Evolutionary conservation across 2,797 vertebrate genomes (phyloP).

Genomic region (Enteromius fasciolatus): DNA sequence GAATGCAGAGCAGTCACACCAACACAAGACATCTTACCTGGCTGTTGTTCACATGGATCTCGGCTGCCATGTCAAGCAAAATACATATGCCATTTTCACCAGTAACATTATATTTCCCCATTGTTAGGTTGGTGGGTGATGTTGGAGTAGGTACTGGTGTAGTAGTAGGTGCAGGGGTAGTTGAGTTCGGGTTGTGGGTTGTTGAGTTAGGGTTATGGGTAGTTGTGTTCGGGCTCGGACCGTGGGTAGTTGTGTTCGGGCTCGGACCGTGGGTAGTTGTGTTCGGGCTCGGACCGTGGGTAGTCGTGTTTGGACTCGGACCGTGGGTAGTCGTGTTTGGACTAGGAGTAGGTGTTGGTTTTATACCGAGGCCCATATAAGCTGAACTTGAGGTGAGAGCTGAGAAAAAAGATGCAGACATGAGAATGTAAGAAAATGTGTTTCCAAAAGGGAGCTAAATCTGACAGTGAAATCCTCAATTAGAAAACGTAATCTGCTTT

Average conservation of each 20-base stretch:
- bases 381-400: slow-evolving; percentile 2
- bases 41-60: slow-evolving; percentile 63
- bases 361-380: too few relatives aligned
- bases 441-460: neutral
- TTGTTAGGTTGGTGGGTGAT: slow-evolving; percentile 42
- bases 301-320: accelerated
- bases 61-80: slow-evolving; percentile 62
- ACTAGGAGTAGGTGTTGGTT: neutral
- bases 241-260: neutral
- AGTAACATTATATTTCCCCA: slow-evolving; percentile 65
- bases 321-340: accelerated
- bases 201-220: neutral
- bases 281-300: accelerated
- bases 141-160: slow-evolving; percentile 58
- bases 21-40: slow-evolving; percentile 60
- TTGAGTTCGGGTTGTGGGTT: neutral
- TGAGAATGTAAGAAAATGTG: slow-evolving; percentile 29
- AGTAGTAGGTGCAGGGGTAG: neutral
- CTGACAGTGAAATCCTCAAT: neutral
- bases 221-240: neutral
- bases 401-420: slow-evolving; percentile 58
- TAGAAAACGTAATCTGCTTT: neutral
- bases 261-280: neutral
- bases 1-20: neutral
- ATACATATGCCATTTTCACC: slow-evolving; percentile 46